phyloP scores from a whole-genome alignment of 2,797 vertebrate genomes.

The Melanotaenia maccullochi region DNA sequence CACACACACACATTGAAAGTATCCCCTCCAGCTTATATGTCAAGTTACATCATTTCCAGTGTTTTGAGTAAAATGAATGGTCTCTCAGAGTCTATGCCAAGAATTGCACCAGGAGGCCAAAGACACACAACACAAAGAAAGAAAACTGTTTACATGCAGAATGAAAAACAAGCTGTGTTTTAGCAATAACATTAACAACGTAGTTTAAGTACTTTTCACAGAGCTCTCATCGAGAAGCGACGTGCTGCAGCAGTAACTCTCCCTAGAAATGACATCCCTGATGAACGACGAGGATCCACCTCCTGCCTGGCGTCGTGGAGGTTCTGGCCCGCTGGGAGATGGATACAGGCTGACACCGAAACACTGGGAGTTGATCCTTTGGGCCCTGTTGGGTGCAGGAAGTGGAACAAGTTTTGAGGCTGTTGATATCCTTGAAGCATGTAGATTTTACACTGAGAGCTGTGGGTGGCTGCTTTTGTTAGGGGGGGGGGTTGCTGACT shows the following conservation, averaged over 20 bases:
- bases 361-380: not conserved
- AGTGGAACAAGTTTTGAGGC: not conserved
- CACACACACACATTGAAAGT: slow-evolving; percentile 5
- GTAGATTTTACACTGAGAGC: not conserved
- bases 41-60: slow-evolving; percentile 47
- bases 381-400: not conserved
- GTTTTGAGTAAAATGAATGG: slow-evolving; percentile 45
- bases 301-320: not conserved
- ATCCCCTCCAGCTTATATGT: slow-evolving; percentile 34
- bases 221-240: not conserved
- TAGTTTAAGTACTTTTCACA: not conserved
- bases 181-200: not conserved
- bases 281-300: no score
- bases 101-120: slow-evolving; percentile 16
- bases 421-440: not conserved
- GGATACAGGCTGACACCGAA: not conserved
- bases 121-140: slow-evolving; percentile 8
- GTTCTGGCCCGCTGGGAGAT: not conserved
- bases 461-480: not conserved
- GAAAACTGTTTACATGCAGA: not conserved
- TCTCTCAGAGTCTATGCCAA: slow-evolving; percentile 18
- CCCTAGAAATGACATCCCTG: not conserved
- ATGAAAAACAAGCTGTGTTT: not conserved
- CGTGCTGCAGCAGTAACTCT: not conserved
- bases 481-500: not conserved